Base-by-base conservation (phyloP, 2,888 invertebrate genomes). In the Hesperia comma region DNA sequence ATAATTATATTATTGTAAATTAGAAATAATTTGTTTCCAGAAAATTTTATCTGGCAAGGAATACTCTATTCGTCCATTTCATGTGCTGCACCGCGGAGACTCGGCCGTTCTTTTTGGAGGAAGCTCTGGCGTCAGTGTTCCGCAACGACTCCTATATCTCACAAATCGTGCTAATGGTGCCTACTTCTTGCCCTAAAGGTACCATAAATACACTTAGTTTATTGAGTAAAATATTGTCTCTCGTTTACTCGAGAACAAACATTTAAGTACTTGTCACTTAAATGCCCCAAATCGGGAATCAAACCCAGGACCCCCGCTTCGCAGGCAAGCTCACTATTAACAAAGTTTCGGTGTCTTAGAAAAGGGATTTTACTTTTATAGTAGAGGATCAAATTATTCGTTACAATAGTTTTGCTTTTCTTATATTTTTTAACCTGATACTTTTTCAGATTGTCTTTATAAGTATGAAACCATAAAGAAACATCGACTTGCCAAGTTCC, bases 31-130 rank as follows among this genome's bases (percentile, higher is more conserved):
- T 67, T 49, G 15, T 53, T 83, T 84, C 26, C 79, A 92, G 92
- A 57, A 83, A 77, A 70, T 89, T 75, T 70, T 89, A 83, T 74
- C 63, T 89, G 14, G 81, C 92, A 1, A 81, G 92, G 12, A 94
- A 94, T 76, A 93, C 94, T 0, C 77, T 94, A 51, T 95, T 95
- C 84, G 86, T 95, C 54, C 94, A 94, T 75, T 90, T 94, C 70
- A 86, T 94, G 74, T 93, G 94, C 61, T 95, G 93, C 83, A 82
- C 89, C 56, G 80, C 84, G 2, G 77, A 81, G 0, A 93, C 92
- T 0, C 70, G 73, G 0, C 82, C 84, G 2, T 74, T 73, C 41
- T 92, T 91, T 67, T 26, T 87, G 12, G 86, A 86, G 46, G 90
- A 91, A 61, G 88, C 89, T 0, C 75, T 89, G 37, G 63, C 77